These are phyloP conservation scores for Myanophis thanlyinensis DNA, from an alignment of 2,113 vertebrate genomes.

Conservation along the genomic window DNA sequence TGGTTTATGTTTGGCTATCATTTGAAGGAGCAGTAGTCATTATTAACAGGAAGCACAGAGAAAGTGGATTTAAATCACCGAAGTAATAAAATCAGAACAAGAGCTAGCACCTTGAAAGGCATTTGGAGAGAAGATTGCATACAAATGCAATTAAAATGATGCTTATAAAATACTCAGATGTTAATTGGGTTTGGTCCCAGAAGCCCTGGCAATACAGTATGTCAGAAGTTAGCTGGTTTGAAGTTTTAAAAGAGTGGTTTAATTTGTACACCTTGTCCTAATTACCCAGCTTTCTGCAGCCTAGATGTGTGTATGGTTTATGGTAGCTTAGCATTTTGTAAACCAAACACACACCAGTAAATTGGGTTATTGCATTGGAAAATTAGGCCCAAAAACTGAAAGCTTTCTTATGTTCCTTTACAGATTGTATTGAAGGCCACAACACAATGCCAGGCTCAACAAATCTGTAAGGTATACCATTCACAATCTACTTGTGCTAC, in stretches of 20 bases:
- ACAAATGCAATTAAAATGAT: conserved; percentile 86
- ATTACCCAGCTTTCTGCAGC: conserved; percentile 84
- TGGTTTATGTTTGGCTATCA: conserved; percentile 76
- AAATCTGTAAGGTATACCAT: conserved; percentile 80
- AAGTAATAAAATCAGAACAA: conserved; percentile 80
- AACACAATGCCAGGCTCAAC: conserved; percentile 71
- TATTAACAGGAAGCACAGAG: conserved; percentile 79
- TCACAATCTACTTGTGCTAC: conserved; percentile 72
- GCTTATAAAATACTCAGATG: conserved; percentile 87
- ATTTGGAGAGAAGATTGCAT: conserved; percentile 81
- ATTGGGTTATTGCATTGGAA: conserved; percentile 86
- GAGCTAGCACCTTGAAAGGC: conserved; percentile 83
- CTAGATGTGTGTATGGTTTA: conserved; percentile 81
- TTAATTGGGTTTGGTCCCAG: conserved; percentile 88
- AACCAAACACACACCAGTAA: conserved; percentile 86
- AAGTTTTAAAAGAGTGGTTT: conserved; percentile 89
- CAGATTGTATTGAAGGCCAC: conserved; percentile 76
- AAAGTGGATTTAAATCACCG: conserved; percentile 81
- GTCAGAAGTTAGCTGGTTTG: conserved; percentile 87
- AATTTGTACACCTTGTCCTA: conserved; percentile 88
- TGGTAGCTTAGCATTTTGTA: conserved; percentile 87
- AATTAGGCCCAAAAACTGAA: conserved; percentile 78
- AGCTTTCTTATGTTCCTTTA: conserved; percentile 75
- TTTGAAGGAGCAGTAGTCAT: conserved; percentile 77
- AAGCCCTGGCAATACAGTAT: conserved; percentile 84